Evolutionary conservation across 53 echinoderm and acorn worm genomes (phyloP).

Genomic region (Apostichopus leukothele): DNA sequence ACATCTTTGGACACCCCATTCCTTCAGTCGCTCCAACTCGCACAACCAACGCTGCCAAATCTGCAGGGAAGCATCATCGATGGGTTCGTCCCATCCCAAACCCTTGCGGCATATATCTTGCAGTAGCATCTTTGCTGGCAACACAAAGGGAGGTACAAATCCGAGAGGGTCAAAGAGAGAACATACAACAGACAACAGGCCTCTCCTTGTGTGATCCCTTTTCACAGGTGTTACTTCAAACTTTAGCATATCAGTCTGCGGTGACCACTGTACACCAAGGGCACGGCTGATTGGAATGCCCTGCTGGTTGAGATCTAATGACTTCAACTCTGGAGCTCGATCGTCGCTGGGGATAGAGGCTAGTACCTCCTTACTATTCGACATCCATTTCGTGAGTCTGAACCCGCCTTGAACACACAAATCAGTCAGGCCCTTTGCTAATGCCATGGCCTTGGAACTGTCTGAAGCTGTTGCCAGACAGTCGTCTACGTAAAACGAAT

Average conservation of each 20-base stretch:
- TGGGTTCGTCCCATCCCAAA: constrained; percentile 60
- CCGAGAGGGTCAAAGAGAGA: constrained; percentile 68
- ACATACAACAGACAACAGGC: constrained; percentile 52
- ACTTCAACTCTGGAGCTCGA: too few relatives aligned
- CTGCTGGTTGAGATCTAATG: too few relatives aligned
- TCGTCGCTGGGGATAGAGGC: not conserved
- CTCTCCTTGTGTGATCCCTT: constrained; percentile 51
- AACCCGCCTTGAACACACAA: not conserved
- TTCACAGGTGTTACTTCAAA: not conserved
- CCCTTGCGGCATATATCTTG: constrained; percentile 54
- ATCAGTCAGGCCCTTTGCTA: not conserved
- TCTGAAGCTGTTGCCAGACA: too few relatives aligned
- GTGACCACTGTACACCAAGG: too few relatives aligned
- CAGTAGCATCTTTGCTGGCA: constrained; percentile 62
- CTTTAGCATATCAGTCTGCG: too few relatives aligned
- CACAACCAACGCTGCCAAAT: constrained; percentile 15
- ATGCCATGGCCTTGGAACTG: not conserved
- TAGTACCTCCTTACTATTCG: constrained; percentile 50
- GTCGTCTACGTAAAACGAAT: constrained; percentile 49
- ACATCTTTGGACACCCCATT: constrained; percentile 7
- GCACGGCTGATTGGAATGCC: too few relatives aligned
- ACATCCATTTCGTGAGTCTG: not conserved
- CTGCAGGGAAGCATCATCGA: not conserved
- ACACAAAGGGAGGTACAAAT: constrained; percentile 53
- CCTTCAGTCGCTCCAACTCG: too few relatives aligned